Base-by-base conservation (phyloP, 2,797 vertebrate genomes). In the Huso huso region DNA sequence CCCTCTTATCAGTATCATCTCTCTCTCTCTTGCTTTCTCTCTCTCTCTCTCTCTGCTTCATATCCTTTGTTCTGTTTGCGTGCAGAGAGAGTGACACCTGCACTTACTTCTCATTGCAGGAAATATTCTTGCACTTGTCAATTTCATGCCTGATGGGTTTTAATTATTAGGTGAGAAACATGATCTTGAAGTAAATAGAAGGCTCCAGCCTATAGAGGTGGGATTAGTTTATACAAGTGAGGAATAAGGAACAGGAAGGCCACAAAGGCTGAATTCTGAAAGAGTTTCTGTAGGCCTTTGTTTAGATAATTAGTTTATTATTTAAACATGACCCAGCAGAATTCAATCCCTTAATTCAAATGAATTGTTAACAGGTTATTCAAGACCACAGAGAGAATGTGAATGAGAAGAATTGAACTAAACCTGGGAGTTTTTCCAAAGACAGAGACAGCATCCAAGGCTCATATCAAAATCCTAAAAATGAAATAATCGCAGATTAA, bases 131-230 rank as follows among this genome's bases (percentile, higher is more conserved):
- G 74, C 80, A 68, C 83, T 88, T 87, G 87, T 89, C 85, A 89
- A 88, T 90, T 89, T 88, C 89, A 89, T 81, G 88, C 84, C 85
- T 89, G 88, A 88, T 89, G 88, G 88, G 86, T 88, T 83, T 84
- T 83, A 80, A 87, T 88, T 87, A 85, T 82, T 80, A 70, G 53
- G 62, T 61, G 51, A 78, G 75, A 85, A 78, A 84, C 78, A 83
- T 67, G 50, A 67, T 62, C 59, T n/a, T 18, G n/a, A 49, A 48
- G 59, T 10, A 8, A 55, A 52, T 51, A 67, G 49, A 62, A 61
- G 66, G 23, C 49, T 11, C 6, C 18, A 48, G 8, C 52, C 61
- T 60, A 48, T 49, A 61, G 4, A 6, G 48, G 60, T 51, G 48
- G 51, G 15, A 62, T 37, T 67, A n/a, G 52, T 62, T 67, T 52